Percentiles rank a stretch among this genome's conserved stretches.
Evolutionary conservation across 1,140 invertebrate species (phyloP).

Genomic region (Acromyrmex charruanus): DNA sequence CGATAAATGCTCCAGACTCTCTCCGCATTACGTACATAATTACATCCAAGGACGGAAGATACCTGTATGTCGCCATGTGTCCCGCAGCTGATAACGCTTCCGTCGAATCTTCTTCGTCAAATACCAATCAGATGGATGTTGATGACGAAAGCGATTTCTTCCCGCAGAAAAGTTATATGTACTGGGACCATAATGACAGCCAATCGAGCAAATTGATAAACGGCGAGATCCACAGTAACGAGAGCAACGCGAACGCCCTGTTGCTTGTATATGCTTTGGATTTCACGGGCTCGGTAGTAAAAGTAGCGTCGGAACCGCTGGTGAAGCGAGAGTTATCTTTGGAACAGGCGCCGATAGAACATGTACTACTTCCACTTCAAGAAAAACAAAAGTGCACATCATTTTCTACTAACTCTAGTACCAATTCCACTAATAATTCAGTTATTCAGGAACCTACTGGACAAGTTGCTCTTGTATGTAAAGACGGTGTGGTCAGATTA

Average conservation of each 20-base stretch:
- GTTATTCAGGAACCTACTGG: constrained; percentile 78
- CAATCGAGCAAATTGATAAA: constrained; percentile 79
- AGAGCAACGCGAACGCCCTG: constrained; percentile 77
- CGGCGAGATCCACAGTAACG: constrained; percentile 78
- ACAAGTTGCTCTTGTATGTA: constrained; percentile 88
- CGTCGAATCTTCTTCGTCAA: constrained; percentile 70
- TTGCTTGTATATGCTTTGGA: constrained; percentile 88
- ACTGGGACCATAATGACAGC: constrained; percentile 84
- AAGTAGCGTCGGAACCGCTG: constrained; percentile 88
- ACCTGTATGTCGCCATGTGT: constrained; percentile 89
- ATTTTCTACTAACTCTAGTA: constrained; percentile 45
- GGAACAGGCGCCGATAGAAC: constrained; percentile 89
- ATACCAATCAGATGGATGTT: constrained; percentile 85
- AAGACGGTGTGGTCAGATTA: constrained; percentile 90
- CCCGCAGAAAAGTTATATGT: constrained; percentile 83
- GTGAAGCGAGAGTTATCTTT: constrained; percentile 88
- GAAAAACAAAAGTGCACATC: constrained; percentile 78
- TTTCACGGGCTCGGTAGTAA: constrained; percentile 87
- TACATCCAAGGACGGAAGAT: constrained; percentile 89
- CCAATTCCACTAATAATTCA: constrained; percentile 52
- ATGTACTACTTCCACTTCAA: constrained; percentile 89
- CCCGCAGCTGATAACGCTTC: constrained; percentile 68
- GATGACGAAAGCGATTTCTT: constrained; percentile 85
- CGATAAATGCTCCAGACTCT: constrained; percentile 81
- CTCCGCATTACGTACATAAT: constrained; percentile 88